Evolutionary conservation across 2,888 invertebrate species (phyloP).

Genomic region (Scotopteryx bipunctaria): DNA sequence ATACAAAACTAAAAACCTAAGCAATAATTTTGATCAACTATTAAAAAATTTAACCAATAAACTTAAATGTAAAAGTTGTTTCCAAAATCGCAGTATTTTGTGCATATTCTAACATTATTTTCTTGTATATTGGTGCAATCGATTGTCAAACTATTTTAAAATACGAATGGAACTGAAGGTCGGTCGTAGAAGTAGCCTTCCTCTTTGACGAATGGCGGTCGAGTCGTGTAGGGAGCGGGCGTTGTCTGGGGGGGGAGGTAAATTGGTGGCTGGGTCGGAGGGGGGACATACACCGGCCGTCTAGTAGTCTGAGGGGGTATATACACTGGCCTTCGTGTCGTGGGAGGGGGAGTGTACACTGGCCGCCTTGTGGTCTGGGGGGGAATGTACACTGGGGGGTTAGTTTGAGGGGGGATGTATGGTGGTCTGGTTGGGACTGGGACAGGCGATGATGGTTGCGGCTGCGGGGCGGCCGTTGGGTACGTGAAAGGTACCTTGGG

Average conservation of each 20-base stretch:
- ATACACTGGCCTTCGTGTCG: slow-evolving; percentile 27
- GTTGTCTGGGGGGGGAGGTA: slow-evolving; percentile 29
- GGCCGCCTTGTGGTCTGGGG: slow-evolving; percentile 30
- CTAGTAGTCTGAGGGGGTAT: slow-evolving; percentile 30
- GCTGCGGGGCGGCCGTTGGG: slow-evolving; percentile 19
- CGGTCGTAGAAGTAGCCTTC: slow-evolving; percentile 76
- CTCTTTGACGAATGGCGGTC: slow-evolving; percentile 65
- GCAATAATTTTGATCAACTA: not conserved
- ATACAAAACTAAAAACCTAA: not conserved
- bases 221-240: slow-evolving; percentile 50
- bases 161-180: slow-evolving; percentile 72
- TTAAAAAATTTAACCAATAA: no score
- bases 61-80: not conserved
- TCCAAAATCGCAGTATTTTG: not conserved
- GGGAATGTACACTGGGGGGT: slow-evolving; percentile 27
- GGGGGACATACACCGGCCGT: slow-evolving; percentile 38
- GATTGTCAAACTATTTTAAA: slow-evolving; percentile 52
- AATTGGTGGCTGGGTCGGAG: slow-evolving; percentile 39
- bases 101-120: not conserved
- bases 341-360: slow-evolving; percentile 40
- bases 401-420: slow-evolving; percentile 21
- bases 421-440: slow-evolving; percentile 38
- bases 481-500: slow-evolving; percentile 44
- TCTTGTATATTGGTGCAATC: slow-evolving; percentile 37
- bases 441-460: slow-evolving; percentile 28